These are phyloP conservation scores for Ictalurus furcatus DNA, from an alignment of 2,113 vertebrate genomes.

Conservation along the genomic window DNA sequence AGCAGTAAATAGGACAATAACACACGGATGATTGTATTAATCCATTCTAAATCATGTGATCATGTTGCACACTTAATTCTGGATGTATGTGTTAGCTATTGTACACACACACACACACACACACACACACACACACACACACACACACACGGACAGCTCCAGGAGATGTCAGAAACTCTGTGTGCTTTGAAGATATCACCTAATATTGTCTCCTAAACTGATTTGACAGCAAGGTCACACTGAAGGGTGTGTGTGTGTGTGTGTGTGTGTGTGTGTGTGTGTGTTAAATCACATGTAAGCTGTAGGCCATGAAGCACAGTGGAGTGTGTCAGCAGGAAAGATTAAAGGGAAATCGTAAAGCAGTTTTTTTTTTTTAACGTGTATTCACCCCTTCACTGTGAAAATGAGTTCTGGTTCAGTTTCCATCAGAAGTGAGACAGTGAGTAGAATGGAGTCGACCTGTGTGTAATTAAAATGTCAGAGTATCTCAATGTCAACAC, in stretches of 20 bases:
- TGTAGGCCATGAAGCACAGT: background rate
- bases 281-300: background rate
- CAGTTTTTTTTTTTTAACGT: background rate
- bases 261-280: background rate
- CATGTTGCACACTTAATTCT: no score
- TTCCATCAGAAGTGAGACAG: background rate
- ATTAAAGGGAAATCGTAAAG: background rate
- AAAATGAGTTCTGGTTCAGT: background rate
- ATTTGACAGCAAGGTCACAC: conserved; percentile 19
- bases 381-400: background rate
- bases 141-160: background rate
- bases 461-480: background rate
- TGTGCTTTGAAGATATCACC: background rate
- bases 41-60: background rate
- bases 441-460: background rate
- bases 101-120: no score
- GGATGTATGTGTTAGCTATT: no score
- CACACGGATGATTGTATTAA: background rate
- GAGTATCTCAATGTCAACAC: background rate
- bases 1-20: background rate
- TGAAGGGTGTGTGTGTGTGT: conserved; percentile 29
- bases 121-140: background rate
- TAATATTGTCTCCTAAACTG: background rate
- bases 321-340: background rate
- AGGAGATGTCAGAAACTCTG: background rate